Evolutionary conservation across 1,140 invertebrate species (phyloP), one percentile per base, ranked within the genome.

Genomic region (Apis florea): DNA sequence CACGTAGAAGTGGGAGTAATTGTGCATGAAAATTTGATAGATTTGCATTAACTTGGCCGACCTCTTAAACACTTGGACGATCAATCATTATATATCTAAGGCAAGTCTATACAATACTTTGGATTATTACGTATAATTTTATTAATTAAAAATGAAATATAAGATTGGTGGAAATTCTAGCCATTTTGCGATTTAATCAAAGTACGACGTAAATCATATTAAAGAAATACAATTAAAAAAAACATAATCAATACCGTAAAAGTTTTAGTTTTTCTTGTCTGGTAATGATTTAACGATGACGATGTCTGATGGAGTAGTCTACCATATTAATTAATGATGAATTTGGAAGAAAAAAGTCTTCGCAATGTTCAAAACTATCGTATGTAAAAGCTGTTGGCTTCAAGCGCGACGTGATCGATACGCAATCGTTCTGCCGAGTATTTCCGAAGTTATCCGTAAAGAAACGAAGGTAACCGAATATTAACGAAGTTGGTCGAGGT

Each of bases 21-120:
- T 86, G 85, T 77, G 82, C 82, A 87, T 87, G 85, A 87, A 87
- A 87, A 86, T 79, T 87, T 87, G 51, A 87, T 87, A 81, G 67
- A 54, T 66, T 68, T 66, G 64, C 82, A 63, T 81, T 85, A 76
- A 86, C 85, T 84, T 70, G 53, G 74, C 8, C 78, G 78, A 87
- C 85, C 85, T 87, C 69, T 77, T 64, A 86, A 80, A 80, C 82
- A 86, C 74, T 70, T 81, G 82, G 8, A 26, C 82, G 85, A 86
- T 87, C 85, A 83, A 86, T 86, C 54, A 58, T 72, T 82, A 58
- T 1, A 31, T 53, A 77, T 67, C 56, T 71, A 69, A 82, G 69
- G 13, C 63, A 49, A 59, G 67, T 54, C 21, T 58, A 58, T n/a
- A 9, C 13, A 10, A 24, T 40, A 31, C 2, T 51, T 2, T 21